A percentile compares a stretch with the other conserved stretches of the same genome.
phyloP scores from a whole-genome alignment of 1,140 invertebrate genomes.

The Meloidogyne floridensis region DNA sequence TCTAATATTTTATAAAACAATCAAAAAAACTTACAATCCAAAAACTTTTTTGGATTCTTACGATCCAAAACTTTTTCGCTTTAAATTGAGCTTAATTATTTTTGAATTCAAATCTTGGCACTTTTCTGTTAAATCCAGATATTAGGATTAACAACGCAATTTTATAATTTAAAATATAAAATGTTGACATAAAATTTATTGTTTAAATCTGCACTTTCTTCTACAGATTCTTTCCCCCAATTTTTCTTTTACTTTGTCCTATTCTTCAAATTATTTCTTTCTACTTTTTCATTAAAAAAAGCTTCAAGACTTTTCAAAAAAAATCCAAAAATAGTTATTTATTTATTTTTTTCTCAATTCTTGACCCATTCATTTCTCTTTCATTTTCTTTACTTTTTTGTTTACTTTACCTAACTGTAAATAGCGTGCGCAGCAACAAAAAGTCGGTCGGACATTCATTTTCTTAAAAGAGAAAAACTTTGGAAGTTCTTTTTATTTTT shows the following conservation, averaged over 20 bases:
- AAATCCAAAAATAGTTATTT: neutral
- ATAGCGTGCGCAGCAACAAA: conserved; percentile 4
- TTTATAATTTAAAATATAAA: too few relatives aligned
- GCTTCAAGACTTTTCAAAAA: conserved; percentile 9
- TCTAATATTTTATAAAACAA: too few relatives aligned
- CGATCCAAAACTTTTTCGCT: too few relatives aligned
- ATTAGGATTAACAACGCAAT: too few relatives aligned
- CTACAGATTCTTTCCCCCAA: too few relatives aligned
- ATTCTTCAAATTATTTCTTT: neutral
- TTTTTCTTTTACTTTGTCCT: neutral
- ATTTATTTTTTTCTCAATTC: neutral
- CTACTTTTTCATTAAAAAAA: neutral
- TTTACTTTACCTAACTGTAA: neutral
- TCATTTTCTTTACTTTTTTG: neutral
- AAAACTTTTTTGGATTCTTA: too few relatives aligned
- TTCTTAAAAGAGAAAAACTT: neutral
- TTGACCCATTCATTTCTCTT: conserved; percentile 7
- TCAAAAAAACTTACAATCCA: too few relatives aligned
- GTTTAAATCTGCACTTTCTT: neutral
- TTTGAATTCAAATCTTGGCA: too few relatives aligned
- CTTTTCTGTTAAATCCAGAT: too few relatives aligned
- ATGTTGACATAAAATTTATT: too few relatives aligned
- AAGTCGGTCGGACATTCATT: neutral
- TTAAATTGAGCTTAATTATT: too few relatives aligned
- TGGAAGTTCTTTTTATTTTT: neutral